phyloP scores from a whole-genome alignment of 2,113 vertebrate species.

The Paralichthys olivaceus region DNA sequence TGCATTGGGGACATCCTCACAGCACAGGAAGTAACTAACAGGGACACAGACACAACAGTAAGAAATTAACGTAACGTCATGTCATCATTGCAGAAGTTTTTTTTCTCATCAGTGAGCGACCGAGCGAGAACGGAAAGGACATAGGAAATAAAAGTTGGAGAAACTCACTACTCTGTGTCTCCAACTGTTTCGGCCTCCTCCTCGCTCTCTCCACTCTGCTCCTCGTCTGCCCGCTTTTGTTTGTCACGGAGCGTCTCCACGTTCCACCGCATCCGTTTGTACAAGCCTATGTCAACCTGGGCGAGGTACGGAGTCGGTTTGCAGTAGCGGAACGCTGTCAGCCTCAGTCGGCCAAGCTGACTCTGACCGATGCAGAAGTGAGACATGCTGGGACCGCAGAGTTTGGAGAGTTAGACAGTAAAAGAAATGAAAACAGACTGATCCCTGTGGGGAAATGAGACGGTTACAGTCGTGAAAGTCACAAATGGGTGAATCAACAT shows the following conservation, averaged over 20 bases:
- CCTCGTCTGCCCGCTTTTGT: not conserved
- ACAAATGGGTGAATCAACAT: too few species aligned
- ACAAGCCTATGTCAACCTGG: constrained; percentile 71
- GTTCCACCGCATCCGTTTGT: constrained; percentile 91
- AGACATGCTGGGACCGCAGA: constrained; percentile 75
- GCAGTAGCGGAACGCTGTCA: constrained; percentile 85
- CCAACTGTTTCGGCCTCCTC: constrained; percentile 7
- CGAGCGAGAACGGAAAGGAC: not conserved
- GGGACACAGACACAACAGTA: not conserved
- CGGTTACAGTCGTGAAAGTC: too few species aligned
- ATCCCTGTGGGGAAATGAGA: not conserved
- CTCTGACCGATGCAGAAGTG: constrained; percentile 85
- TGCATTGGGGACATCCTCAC: constrained; percentile 67
- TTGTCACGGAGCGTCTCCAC: constrained; percentile 68
- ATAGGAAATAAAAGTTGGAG: not conserved
- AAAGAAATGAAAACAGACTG: not conserved
- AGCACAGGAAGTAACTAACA: constrained; percentile 86
- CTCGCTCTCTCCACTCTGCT: constrained; percentile 8
- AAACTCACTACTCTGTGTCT: constrained; percentile 84
- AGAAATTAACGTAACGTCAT: not conserved
- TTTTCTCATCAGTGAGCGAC: not conserved
- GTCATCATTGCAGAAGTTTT: not conserved
- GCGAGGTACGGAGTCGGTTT: constrained; percentile 79
- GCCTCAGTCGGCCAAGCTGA: constrained; percentile 70
- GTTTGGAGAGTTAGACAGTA: not conserved